Conservation (phyloP, 2,797 vertebrate species). For the Netta rufina region DNA sequence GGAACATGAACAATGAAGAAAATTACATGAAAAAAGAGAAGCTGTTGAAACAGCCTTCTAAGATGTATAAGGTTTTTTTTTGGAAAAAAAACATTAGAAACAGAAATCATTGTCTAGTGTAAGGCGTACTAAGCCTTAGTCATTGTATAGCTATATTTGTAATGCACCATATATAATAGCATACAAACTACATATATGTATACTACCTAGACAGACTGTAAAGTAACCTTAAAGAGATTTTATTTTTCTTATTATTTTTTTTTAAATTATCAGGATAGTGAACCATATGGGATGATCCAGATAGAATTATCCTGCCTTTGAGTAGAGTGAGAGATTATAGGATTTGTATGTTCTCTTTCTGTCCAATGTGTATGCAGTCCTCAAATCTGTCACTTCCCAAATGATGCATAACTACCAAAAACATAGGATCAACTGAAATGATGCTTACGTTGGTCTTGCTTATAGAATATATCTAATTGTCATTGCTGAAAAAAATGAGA, state of each 20-base stretch:
- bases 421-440: background rate
- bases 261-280: background rate
- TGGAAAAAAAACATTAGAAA: background rate
- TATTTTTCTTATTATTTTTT: background rate
- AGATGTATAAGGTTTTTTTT: background rate
- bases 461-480: background rate
- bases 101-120: background rate
- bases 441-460: background rate
- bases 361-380: background rate
- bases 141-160: background rate
- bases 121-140: background rate
- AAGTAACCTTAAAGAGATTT: background rate
- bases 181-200: background rate
- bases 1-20: background rate
- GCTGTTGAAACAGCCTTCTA: background rate
- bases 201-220: background rate
- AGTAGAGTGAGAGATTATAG: background rate
- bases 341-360: background rate
- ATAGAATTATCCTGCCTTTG: background rate
- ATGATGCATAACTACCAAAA: slow-evolving; percentile 1
- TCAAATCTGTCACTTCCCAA: background rate
- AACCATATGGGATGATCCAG: background rate
- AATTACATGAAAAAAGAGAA: background rate
- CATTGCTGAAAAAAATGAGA: slow-evolving; percentile 38
- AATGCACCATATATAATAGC: background rate